phyloP scores from a whole-genome alignment of 1,140 invertebrate genomes.

The Cydia splendana region DNA sequence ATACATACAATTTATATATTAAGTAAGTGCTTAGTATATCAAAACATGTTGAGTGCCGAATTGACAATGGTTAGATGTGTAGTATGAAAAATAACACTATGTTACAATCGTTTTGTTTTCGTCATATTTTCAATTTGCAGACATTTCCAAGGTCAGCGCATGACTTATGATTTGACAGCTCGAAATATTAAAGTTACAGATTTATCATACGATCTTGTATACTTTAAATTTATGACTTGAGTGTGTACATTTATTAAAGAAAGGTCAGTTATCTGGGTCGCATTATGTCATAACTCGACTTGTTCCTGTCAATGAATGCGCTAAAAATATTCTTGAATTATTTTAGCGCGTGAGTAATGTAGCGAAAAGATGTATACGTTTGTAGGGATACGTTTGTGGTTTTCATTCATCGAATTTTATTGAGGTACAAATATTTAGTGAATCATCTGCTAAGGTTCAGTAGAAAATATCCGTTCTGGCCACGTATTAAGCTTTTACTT shows the following conservation, averaged over 20 bases:
- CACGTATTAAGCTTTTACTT: too few species aligned
- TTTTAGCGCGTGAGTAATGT: not conserved
- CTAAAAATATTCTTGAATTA: not conserved
- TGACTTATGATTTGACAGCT: not conserved
- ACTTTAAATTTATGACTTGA: slow-evolving; percentile 2
- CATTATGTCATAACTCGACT: slow-evolving; percentile 36
- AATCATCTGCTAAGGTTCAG: too few species aligned
- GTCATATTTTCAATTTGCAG: too few species aligned
- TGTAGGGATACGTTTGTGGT: not conserved
- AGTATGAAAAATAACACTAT: too few species aligned
- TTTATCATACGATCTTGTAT: not conserved
- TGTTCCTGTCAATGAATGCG: not conserved
- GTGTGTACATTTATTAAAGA: slow-evolving; percentile 34
- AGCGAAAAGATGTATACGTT: not conserved
- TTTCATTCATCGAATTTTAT: not conserved
- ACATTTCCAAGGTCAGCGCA: not conserved
- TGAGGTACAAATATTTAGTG: not conserved
- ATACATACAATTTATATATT: too few species aligned
- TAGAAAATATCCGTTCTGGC: too few species aligned
- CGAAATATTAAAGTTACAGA: not conserved
- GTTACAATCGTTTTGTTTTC: not conserved
- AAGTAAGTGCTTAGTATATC: too few species aligned
- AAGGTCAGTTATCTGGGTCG: slow-evolving; percentile 41
- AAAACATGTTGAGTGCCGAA: too few species aligned
- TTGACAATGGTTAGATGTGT: too few species aligned